A percentile compares a stretch with the other conserved stretches of the same genome.
Conservation (phyloP, 2,888 invertebrate species). For the Norana najaformis region DNA sequence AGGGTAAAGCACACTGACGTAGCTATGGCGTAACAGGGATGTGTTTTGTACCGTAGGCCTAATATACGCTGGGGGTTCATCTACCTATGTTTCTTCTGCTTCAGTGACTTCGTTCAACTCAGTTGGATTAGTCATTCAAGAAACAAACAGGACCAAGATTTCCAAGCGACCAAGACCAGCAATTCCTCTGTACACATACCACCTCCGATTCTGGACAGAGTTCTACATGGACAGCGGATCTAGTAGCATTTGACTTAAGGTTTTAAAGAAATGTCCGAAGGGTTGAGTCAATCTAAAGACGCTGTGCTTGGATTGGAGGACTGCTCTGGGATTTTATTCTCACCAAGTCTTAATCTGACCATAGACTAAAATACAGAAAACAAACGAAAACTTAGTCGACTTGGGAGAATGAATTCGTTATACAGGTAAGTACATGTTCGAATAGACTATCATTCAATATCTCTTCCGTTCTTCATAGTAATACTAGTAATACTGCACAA, state of each 20-base stretch:
- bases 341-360: background rate
- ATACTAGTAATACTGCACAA: too few species aligned
- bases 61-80: background rate
- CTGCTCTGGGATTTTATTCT: background rate
- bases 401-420: background rate
- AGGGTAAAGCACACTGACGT: background rate
- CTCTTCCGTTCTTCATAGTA: too few species aligned
- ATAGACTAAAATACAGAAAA: background rate
- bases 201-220: background rate
- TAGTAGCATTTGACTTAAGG: background rate
- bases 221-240: background rate
- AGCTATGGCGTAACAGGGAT: background rate
- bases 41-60: too few species aligned
- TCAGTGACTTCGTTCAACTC: background rate
- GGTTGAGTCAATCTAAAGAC: background rate
- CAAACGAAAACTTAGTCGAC: background rate
- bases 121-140: background rate
- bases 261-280: background rate
- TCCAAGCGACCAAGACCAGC: background rate
- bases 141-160: background rate
- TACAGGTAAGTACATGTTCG: background rate
- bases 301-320: background rate
- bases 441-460: background rate
- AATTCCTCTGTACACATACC: background rate
- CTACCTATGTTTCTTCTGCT: background rate